Evolutionary conservation across 2,113 vertebrate genomes (phyloP).

Genomic region (Hydrolagus affinis): DNA sequence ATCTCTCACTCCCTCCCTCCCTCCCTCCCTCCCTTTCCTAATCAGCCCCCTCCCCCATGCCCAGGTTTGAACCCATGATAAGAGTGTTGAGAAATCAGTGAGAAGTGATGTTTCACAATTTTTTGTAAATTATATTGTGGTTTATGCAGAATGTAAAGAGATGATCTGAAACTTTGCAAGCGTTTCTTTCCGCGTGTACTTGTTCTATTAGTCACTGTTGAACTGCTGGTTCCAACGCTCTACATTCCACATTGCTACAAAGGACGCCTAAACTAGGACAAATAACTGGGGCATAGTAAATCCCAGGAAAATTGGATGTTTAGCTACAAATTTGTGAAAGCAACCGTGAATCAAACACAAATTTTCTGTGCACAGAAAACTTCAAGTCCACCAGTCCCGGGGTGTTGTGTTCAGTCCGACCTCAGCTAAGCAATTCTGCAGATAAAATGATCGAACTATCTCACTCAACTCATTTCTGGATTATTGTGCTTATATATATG

Average conservation of each 20-base stretch:
- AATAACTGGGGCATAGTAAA: background rate
- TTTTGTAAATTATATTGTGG: too few relatives aligned
- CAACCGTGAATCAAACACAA: background rate
- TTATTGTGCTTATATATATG: too few relatives aligned
- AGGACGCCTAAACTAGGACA: constrained; percentile 11
- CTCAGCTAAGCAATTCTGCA: background rate
- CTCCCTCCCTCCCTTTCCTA: too few relatives aligned
- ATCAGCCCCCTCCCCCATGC: too few relatives aligned
- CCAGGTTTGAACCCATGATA: too few relatives aligned
- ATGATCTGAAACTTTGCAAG: too few relatives aligned
- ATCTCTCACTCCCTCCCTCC: too few relatives aligned
- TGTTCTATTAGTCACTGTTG: background rate
- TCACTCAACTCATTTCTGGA: background rate
- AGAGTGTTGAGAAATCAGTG: too few relatives aligned
- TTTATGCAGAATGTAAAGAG: too few relatives aligned
- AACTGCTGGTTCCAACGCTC: background rate
- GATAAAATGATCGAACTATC: background rate
- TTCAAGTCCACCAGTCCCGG: background rate
- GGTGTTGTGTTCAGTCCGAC: background rate
- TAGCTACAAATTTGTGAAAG: background rate
- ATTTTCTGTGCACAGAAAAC: background rate
- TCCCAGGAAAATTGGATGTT: background rate
- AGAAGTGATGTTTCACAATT: too few relatives aligned
- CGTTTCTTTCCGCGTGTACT: background rate
- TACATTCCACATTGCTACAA: background rate